A percentile compares a stretch with the other conserved stretches of the same genome.
These are phyloP conservation scores for Listronotus bonariensis DNA, from an alignment of 1,140 invertebrate genomes.

Conservation along the genomic window DNA sequence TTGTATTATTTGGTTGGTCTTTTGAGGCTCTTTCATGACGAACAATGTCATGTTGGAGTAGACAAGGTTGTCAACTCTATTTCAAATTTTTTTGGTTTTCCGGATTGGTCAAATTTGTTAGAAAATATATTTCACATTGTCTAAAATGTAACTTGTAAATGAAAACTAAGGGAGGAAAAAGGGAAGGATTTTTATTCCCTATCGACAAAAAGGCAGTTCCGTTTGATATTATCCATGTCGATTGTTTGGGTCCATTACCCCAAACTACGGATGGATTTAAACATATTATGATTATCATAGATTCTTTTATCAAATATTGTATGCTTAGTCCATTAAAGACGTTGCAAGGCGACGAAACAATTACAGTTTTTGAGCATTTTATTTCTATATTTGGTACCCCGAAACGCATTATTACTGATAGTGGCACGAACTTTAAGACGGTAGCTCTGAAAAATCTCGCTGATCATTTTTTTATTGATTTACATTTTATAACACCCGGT, in stretches of 20 bases:
- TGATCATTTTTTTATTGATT: too few relatives aligned
- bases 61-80: slow-evolving; percentile 44
- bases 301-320: slow-evolving; percentile 45
- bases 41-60: slow-evolving; percentile 45
- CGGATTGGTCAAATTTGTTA: slow-evolving; percentile 20
- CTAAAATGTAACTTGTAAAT: slow-evolving; percentile 45
- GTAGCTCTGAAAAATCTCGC: too few relatives aligned
- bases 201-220: slow-evolving; percentile 29
- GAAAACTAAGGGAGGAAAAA: slow-evolving; percentile 41
- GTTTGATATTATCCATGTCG: slow-evolving; percentile 21
- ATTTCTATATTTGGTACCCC: too few relatives aligned
- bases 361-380: too few relatives aligned
- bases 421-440: too few relatives aligned
- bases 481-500: too few relatives aligned
- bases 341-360: background rate
- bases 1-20: slow-evolving; percentile 27
- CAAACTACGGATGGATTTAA: background rate
- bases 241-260: background rate
- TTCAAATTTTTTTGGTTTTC: slow-evolving; percentile 48
- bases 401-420: too few relatives aligned
- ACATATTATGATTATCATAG: slow-evolving; percentile 45
- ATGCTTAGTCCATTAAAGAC: background rate
- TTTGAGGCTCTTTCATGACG: slow-evolving; percentile 47
- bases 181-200: slow-evolving; percentile 44
- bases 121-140: slow-evolving; percentile 42